Evolutionary conservation across 2,888 invertebrate genomes (phyloP), one percentile per base, ranked within the genome.

Genomic region (Lamproptera curius): DNA sequence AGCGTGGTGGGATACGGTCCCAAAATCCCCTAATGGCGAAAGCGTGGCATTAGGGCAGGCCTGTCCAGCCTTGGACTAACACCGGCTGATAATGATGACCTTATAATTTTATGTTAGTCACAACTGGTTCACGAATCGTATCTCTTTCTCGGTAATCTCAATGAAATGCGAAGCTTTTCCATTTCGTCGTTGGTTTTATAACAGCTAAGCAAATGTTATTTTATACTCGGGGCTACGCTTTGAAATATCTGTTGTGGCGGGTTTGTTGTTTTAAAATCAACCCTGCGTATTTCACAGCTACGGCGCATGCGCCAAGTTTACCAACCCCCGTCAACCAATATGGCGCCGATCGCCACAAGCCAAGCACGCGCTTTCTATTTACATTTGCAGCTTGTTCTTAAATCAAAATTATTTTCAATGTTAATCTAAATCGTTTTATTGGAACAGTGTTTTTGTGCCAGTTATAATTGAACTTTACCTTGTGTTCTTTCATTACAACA

Each of bases 271-370:
- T 62, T 48, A 51, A 70, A 65, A 65, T 65, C 67, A 68, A 67
- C 72, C 68, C 71, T 59, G 38, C 6, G 42, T 41, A n/a, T 2
- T 56, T 53, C 50, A 64, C 63, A 68, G 67, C 65, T 28, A 69
- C 16, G 36, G 73, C 86, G 84, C 86, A 83, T 83, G 86, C 84
- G 84, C 68, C 54, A 64, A 62, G 55, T 51, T 51, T 57, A 64
- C 56, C 72, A 67, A 69, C 81, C 82, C 83, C 66, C 70, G 64
- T 64, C 61, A 76, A 76, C 73, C 84, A 86, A 86, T 84, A 86
- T 86, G 86, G 86, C 86, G 84, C 53, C 73, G 72, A 60, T 68
- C 83, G 84, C 83, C 85, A 80, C 70, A 69, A 75, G 70, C 69
- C 63, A 62, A 76, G 70, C 84, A 85, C 86, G 84, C 83, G 76